Base-by-base conservation (phyloP, 2,797 vertebrate genomes). In the Sebastes vulpes region DNA sequence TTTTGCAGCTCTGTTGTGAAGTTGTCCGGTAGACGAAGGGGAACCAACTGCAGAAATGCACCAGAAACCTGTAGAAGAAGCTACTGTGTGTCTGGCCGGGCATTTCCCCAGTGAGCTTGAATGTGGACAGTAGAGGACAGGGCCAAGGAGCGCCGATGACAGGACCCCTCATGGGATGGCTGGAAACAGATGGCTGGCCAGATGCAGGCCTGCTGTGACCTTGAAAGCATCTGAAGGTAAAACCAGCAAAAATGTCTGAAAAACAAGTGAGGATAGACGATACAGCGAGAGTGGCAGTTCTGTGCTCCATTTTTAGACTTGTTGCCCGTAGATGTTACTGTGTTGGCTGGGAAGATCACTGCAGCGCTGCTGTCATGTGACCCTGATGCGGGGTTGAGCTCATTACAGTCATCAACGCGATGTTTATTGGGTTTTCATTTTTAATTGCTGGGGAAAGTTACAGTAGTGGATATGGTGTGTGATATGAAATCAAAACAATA, bases 131-230 rank as follows among this genome's bases (percentile, higher is more conserved):
- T 69, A 93, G 86, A 94, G 92, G 94, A 94, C 91, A 25, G 84
- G 82, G 81, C 82, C 74, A 77, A 87, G 84, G 79, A 90, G 85
- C 26, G 26, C 8, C 5, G 75, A 81, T 94, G 95, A 92, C 92
- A 76, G 80, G 79, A 42, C 38, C 46, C 92, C 94, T 92, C 90
- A 7, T 57, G 91, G 87, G 92, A 93, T 20, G 67, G 54, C 48
- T 38, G 80, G 60, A 88, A 92, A 90, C 95, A 96, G 95, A 96
- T 96, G 95, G 95, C 82, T 70, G 77, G 85, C 85, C 94, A 95
- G 94, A 95, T 94, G 94, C 81, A 82, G 83, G 85, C 75, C 84
- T 68, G 83, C 75, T 79, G 84, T 93, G 93, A 95, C 95, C 95
- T 96, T 95, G 87, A 88, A 90, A 48, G 70, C 72, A 20, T 81